Evolutionary conservation across 2,888 invertebrate genomes (phyloP), one percentile per base, ranked within the genome.

Genomic region (Parascotia fuliginaria): DNA sequence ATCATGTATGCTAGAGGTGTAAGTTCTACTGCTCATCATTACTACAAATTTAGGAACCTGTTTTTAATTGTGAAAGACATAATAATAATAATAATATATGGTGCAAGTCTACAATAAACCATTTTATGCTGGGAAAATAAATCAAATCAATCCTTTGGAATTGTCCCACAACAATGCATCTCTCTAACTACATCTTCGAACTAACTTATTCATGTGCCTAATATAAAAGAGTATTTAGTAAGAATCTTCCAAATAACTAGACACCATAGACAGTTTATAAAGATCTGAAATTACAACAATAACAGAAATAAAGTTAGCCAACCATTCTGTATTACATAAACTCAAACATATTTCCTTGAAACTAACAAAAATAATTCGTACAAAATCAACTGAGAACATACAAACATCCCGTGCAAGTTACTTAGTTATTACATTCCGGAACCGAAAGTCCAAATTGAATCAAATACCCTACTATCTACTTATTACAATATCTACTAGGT

Each of bases 361-460:
- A 40, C 40, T 51, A 42, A 48, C 49, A 52, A 54, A 65, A 60
- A 55, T 55, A 60, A 65, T 53, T 62, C 40, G 32, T 44, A 65
- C 57, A 60, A 61, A 55, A 56, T 49, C 39, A 64, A 60, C 47
- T 43, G 36, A 31, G 28, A 45, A 46, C 42, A 37, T 58, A 50
- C 51, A 68, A 70, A 60, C 60, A 64, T 63, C 52, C 50, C 49
- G 54, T 55, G 72, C 54, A 60, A 56, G 60, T 65, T 65, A 59
- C 59, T 63, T 40, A 61, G 59, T 68, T 49, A 71, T 68, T 64
- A 66, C 60, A 70, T 69, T 62, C 59, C 58, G 58, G 55, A 69
- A 65, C 55, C 55, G 56, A 67, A 72, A 69, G 69, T 73, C 70
- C 64, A 81, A 85, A 87, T 86, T 83, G 84, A 85, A 87, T 86